Percentiles rank a stretch among this genome's conserved stretches.
These are phyloP conservation scores for Byasa hedistus DNA, from an alignment of 2,888 invertebrate genomes.

Conservation along the genomic window DNA sequence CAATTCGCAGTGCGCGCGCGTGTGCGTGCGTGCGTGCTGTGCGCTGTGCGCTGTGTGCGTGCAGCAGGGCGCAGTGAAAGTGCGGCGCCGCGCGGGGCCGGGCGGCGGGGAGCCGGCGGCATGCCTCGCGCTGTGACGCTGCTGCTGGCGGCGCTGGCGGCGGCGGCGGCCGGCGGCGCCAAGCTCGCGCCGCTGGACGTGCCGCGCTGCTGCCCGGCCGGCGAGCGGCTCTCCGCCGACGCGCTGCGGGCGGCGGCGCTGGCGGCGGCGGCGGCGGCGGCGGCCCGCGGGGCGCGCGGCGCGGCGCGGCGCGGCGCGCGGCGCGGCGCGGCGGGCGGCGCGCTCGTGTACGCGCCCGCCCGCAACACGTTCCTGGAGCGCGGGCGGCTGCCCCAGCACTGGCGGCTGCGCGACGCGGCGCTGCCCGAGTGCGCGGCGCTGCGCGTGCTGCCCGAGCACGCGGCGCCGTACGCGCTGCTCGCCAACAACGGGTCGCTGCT, in stretches of 20 bases:
- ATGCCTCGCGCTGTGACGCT: constrained; percentile 39
- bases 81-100: constrained; percentile 35
- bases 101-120: constrained; percentile 43
- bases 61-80: constrained; percentile 13
- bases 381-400: constrained; percentile 70
- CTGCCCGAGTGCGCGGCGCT: constrained; percentile 57
- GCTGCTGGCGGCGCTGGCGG: constrained; percentile 27
- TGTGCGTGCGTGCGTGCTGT: neutral
- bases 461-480: constrained; percentile 75
- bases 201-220: constrained; percentile 57
- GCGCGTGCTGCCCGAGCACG: constrained; percentile 61
- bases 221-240: constrained; percentile 41
- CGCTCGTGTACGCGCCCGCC: constrained; percentile 79
- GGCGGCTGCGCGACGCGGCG: constrained; percentile 63
- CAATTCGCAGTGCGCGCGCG: neutral
- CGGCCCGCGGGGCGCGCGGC: constrained; percentile 45
- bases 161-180: constrained; percentile 43
- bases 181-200: constrained; percentile 50
- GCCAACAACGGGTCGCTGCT: constrained; percentile 84
- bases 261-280: constrained; percentile 76
- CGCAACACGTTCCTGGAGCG: constrained; percentile 58
- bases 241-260: constrained; percentile 72
- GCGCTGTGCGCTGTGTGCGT: neutral
- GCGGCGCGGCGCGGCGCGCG: constrained; percentile 49
- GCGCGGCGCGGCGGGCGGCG: too few relatives aligned